Evolutionary conservation across 2,113 vertebrate genomes (phyloP), one percentile per base, ranked within the genome.

Genomic region (Phyllopteryx taeniolatus): DNA sequence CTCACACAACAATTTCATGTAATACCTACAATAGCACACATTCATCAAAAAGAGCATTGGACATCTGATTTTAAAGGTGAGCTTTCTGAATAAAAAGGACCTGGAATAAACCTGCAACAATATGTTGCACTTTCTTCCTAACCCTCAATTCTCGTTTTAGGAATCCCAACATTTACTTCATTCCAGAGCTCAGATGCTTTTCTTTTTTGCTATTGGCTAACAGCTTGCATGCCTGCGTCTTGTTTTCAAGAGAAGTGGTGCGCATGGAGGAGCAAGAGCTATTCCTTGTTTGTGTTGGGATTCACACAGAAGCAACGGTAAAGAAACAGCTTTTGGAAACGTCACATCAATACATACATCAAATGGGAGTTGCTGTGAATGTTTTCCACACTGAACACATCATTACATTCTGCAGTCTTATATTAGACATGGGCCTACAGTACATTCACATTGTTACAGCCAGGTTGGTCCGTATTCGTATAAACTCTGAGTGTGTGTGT

Each of bases 1-100:
- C 95, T 93, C 96, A 96, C 95, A 94, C 91, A 93, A 93, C 95
- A 97, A 96, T 98, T 98, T 96, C 94, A 93, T 94, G 92, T 97
- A 98, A 98, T 98, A 95, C 95, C 96, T 96, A 94, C 96, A 98
- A 98, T 98, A 96, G 94, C 92, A 90, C 92, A 85, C 94, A 94
- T 95, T 98, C 92, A 95, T 90, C 93, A 74, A 94, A 91, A 93
- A 9, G 9, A 81, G 94, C 94, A 88, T 87, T 0, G 72, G 92
- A 92, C 91, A 93, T 94, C 94, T 94, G 94, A 94, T 93, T 93
- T 92, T 69, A 85, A 93, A 92, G 93, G 86, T 91, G 92, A 92
- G 92, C 93, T 86, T 35, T 84, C 74, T 77, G 77, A 85, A 81
- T 80, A 79, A 82, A 83, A 78, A 71, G 72, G 75, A 78, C 73